These are phyloP conservation scores for Carabus problematicus DNA, from an alignment of 2,888 invertebrate genomes.

Conservation along the genomic window DNA sequence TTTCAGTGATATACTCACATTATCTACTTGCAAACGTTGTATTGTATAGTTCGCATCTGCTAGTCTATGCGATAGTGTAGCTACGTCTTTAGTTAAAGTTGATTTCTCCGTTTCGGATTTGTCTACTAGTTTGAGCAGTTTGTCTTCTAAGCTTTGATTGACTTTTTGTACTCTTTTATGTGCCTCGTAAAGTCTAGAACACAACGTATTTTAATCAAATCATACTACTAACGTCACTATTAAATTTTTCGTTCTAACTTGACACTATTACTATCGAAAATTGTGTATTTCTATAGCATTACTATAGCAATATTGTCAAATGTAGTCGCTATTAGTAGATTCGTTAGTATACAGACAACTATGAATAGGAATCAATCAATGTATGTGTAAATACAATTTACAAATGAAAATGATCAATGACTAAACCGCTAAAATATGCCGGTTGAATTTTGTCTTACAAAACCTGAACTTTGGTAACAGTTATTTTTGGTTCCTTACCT, in stretches of 20 bases:
- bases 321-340: too few species aligned
- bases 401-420: too few species aligned
- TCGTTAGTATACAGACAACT: too few species aligned
- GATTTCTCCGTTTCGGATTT: slow-evolving; percentile 90
- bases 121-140: slow-evolving; percentile 89
- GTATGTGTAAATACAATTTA: too few species aligned
- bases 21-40: slow-evolving; percentile 83
- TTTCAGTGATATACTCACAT: slow-evolving; percentile 71
- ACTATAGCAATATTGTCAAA: too few species aligned
- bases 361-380: too few species aligned
- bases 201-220: background rate
- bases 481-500: slow-evolving; percentile 64
- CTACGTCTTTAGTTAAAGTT: slow-evolving; percentile 85
- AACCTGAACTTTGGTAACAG: too few species aligned
- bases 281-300: too few species aligned
- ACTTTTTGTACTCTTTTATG: slow-evolving; percentile 93
- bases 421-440: too few species aligned
- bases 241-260: too few species aligned
- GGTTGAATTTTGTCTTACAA: too few species aligned
- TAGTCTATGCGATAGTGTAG: slow-evolving; percentile 80
- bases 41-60: slow-evolving; percentile 86
- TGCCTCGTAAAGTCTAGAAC: slow-evolving; percentile 85
- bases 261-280: too few species aligned
- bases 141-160: slow-evolving; percentile 94
- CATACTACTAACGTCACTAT: background rate